Base-by-base conservation (phyloP, 2,113 vertebrate genomes). In the Zosterops pallidus region DNA sequence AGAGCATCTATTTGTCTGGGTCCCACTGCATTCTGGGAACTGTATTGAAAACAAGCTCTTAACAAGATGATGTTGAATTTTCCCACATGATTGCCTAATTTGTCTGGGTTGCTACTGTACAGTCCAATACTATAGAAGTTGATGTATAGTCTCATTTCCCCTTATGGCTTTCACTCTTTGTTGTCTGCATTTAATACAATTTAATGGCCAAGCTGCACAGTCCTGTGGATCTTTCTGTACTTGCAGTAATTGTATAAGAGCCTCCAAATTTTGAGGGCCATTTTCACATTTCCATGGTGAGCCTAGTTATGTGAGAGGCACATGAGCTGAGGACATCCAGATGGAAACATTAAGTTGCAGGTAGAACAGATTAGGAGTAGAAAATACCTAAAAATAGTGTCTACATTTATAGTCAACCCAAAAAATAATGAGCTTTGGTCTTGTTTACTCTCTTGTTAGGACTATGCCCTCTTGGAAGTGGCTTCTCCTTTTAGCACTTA, bases 31-130 rank as follows among this genome's bases (percentile, higher is more conserved):
- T 41, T 90, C 47, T 29, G 77, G 53, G 56, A 94, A 83, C 16
- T 67, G 29, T 24, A 49, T 8, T 60, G 44, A 74, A 95, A 94
- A 72, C 42, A 77, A 88, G 28, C 12, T 78, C 71, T 91, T 91
- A 83, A 92, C 44, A 94, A 65, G 56, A 52, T 42, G 25, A 76
- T 77, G 26, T 63, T 80, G 52, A 86, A 81, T 94, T 93, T 93
- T 86, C 71, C 55, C 26, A 6, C n/a, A 11, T 69, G 81, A 60
- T 84, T 92, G 33, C 22, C 47, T 78, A 63, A 81, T 85, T 92
- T 92, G 24, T 69, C 46, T 72, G 28, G 16, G 4, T 81, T 94
- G 62, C 17, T 55, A 41, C 17, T 76, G n/a, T 37, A n/a, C 4
- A 71, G n/a, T 81, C 29, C n/a, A 65, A 5, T 80, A 47, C 23